A percentile compares a stretch with the other conserved stretches of the same genome.
phyloP scores from a whole-genome alignment of 2,113 vertebrate species.

The Indicator indicator region DNA sequence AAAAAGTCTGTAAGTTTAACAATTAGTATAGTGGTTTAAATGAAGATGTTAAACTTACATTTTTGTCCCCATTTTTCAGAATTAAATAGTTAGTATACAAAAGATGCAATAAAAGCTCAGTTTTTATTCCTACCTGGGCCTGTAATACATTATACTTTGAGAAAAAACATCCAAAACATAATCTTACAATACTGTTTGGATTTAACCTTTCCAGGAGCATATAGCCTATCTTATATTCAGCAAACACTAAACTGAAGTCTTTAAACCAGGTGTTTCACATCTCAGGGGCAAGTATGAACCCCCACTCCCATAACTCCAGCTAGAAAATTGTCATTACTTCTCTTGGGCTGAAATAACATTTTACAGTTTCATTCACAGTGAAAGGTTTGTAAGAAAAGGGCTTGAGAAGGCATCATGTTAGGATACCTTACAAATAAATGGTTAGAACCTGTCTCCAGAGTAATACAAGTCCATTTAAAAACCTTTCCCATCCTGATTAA shows the following conservation, averaged over 20 bases:
- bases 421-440: not conserved
- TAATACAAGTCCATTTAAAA: not conserved
- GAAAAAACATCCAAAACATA: not conserved
- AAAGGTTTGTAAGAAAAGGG: not conserved
- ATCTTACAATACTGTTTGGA: not conserved
- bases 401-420: not conserved
- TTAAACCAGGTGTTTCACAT: not conserved
- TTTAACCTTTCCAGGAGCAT: not conserved
- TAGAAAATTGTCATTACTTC: not conserved
- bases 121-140: not conserved
- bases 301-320: fast-evolving
- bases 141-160: not conserved
- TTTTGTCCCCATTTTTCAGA: not conserved
- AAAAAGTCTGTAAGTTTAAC: not conserved
- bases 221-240: not conserved
- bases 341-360: not conserved
- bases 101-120: not conserved
- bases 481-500: not conserved
- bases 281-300: not conserved
- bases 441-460: not conserved
- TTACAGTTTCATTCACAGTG: not conserved
- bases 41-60: not conserved
- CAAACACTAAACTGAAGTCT: not conserved
- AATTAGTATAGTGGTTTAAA: not conserved
- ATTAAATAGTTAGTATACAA: not conserved